Evolutionary conservation across 2,888 invertebrate species (phyloP), one percentile per base, ranked within the genome.

Genomic region (Alviniconcha strummeri): DNA sequence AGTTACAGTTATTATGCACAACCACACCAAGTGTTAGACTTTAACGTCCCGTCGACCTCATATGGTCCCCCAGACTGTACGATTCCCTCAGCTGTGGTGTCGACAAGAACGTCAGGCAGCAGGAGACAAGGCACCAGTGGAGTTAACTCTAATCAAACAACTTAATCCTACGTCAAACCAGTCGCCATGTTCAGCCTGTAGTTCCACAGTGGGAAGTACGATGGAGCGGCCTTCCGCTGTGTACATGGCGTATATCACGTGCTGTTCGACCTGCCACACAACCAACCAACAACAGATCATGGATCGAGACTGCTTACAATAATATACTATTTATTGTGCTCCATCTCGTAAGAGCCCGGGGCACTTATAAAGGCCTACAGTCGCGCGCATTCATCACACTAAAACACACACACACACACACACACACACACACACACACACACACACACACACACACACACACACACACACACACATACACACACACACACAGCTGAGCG

Each of bases 91-190:
- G 36, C 3, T 36, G 36, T 60, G 60, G 60, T 60, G 60, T 2
- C 60, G 36, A 36, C 36, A 36, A 36, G 60, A 13, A 60, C 13
- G 60, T 60, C 4, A 60, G 8, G 0, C 8, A 60, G 8, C 60
- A 11, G 60, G 13, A 60, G 60, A 60, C 60, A 60, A 36, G 36
- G 36, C 13, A 8, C 13, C 60, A 13, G 60, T 60, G 60, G 13
- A 11, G 60, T 60, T 60, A 60, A 60, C 60, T 13, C 8, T 13
- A 8, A 60, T 13, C 52, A 82, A 6, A 17, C 60, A 82, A 0
- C 15, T 75, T 52, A 82, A 75, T 36, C 81, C 81, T 15, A 82
- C 13, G 19, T 74, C 54, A 67, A 77, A 77, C 82, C 82, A 82
- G 54, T 17, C 77, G 9, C 75, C 67, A 6, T 15, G 67, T 6